Conservation (phyloP, 2,113 vertebrate genomes). For the Pica pica region DNA sequence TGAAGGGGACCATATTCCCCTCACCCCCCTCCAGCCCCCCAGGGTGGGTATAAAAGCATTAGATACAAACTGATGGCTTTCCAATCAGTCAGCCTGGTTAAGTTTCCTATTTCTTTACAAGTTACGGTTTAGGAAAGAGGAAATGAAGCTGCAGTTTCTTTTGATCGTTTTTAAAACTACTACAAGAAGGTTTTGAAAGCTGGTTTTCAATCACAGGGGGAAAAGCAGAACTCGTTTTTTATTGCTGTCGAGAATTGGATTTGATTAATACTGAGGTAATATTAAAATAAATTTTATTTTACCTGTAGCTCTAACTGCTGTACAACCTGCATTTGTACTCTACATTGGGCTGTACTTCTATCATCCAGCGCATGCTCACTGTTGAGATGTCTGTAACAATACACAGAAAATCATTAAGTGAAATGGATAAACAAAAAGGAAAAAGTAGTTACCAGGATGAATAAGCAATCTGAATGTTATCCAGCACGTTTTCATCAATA, state of each 20-base stretch:
- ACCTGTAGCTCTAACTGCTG: constrained; percentile 99
- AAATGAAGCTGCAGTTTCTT: constrained; percentile 45
- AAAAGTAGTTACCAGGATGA: constrained; percentile 71
- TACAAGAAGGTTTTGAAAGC: constrained; percentile 51
- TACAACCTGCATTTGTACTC: constrained; percentile 99
- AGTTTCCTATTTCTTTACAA: constrained; percentile 57
- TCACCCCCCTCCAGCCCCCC: neutral
- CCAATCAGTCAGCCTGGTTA: constrained; percentile 31
- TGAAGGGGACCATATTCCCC: neutral
- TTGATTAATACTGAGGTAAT: constrained; percentile 68
- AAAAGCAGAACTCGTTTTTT: constrained; percentile 67
- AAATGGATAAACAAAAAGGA: constrained; percentile 75
- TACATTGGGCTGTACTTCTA: constrained; percentile 99
- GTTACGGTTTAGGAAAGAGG: constrained; percentile 32
- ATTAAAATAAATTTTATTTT: constrained; percentile 77
- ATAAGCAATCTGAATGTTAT: constrained; percentile 38
- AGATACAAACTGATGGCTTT: neutral
- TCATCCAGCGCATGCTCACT: constrained; percentile 99
- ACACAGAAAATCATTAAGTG: constrained; percentile 79
- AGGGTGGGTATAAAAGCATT: neutral
- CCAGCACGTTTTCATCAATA: constrained; percentile 44
- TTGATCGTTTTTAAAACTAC: constrained; percentile 40
- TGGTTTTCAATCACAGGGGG: constrained; percentile 44
- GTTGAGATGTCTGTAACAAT: constrained; percentile 96
- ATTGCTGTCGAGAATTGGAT: constrained; percentile 46